These are phyloP conservation scores for Pteromalus puparum DNA, from an alignment of 1,140 invertebrate species.

Conservation along the genomic window DNA sequence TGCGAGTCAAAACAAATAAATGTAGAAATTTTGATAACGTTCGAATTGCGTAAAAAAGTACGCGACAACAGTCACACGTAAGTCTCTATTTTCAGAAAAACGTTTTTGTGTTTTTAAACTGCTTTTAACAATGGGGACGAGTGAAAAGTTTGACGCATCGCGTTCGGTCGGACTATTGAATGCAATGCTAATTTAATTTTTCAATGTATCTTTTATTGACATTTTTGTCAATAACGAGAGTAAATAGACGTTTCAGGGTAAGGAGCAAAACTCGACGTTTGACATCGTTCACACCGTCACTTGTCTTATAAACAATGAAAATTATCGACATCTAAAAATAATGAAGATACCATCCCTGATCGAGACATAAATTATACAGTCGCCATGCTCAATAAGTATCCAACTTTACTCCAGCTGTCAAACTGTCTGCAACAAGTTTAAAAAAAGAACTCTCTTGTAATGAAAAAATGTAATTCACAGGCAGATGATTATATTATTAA, in stretches of 20 bases:
- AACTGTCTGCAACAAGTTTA: too few species aligned
- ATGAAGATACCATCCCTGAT: neutral
- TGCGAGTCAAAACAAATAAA: neutral
- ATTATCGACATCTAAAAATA: conserved; percentile 29
- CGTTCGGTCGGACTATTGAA: neutral
- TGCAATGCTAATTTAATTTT: conserved; percentile 30
- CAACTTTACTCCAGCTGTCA: too few species aligned
- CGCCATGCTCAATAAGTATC: too few species aligned
- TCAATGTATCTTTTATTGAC: neutral
- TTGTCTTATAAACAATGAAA: conserved; percentile 9
- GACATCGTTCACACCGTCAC: neutral
- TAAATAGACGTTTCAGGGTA: neutral
- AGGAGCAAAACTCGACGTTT: neutral
- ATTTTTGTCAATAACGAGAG: conserved; percentile 22
- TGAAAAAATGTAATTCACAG: neutral
- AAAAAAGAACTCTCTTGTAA: too few species aligned
- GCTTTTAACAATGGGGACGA: neutral
- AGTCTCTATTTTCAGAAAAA: too few species aligned
- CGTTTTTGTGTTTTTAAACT: neutral
- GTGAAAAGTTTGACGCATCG: neutral
- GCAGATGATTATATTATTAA: too few species aligned
- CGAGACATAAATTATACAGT: too few species aligned
- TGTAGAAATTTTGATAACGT: neutral
- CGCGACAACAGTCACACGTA: too few species aligned
- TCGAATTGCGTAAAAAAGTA: neutral